Evolutionary conservation across 2,113 vertebrate genomes (phyloP).

Genomic region (Syngnathus scovelli): DNA sequence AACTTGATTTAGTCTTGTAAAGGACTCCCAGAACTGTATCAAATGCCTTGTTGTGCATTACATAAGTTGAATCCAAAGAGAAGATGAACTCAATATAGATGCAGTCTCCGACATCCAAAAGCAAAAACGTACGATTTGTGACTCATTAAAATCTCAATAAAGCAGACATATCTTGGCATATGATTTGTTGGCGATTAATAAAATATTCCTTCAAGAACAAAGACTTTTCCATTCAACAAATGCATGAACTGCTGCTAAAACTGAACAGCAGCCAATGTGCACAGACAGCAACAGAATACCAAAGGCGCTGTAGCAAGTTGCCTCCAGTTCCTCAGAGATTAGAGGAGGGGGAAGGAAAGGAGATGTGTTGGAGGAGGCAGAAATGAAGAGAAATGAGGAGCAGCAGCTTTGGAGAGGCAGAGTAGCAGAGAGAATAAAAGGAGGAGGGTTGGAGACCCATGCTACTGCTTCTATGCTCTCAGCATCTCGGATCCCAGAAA

Average conservation of each 20-base stretch:
- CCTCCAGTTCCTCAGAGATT: conserved; percentile 5
- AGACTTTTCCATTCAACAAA: background rate
- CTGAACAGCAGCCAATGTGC: background rate
- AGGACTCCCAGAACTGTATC: background rate
- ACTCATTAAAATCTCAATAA: background rate
- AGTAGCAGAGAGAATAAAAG: background rate
- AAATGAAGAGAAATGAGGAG: conserved; percentile 14
- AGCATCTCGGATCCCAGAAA: background rate
- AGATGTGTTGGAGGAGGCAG: conserved; percentile 7
- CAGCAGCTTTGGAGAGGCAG: background rate
- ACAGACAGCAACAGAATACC: conserved; percentile 1
- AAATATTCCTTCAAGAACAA: background rate
- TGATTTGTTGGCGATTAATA: background rate
- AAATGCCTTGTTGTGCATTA: background rate
- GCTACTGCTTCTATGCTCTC: background rate
- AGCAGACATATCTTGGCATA: background rate
- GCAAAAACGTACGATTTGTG: background rate
- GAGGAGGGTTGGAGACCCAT: background rate
- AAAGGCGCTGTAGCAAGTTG: conserved; percentile 2
- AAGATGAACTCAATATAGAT: background rate
- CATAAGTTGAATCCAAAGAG: background rate
- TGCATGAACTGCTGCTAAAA: background rate
- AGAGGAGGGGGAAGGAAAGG: background rate
- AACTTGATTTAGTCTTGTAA: background rate
- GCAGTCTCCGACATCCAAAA: background rate